Evolutionary conservation across 2,797 vertebrate genomes (phyloP), one percentile per base, ranked within the genome.

Genomic region (Potorous gilbertii): DNA sequence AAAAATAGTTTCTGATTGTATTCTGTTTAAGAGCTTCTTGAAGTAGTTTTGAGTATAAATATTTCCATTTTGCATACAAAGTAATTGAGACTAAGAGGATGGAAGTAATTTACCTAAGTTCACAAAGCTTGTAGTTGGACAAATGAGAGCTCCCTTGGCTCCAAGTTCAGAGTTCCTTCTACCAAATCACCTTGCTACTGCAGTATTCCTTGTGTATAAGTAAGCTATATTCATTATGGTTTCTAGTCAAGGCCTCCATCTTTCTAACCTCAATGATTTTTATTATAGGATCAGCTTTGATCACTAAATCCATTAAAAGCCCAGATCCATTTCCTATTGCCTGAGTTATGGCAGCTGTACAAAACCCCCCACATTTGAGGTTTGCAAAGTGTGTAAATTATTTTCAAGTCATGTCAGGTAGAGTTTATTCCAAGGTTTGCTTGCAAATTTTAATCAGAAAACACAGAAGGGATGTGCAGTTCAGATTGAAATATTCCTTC

Each of bases 371-470:
- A 98, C 97, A 90, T 93, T 46, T 14, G 40, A 97, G 96, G 94
- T 98, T 98, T 98, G 98, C 98, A 98, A 98, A 97, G 28, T 46
- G 97, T 0, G 1, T 98, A 98, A 98, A 99, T 98, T 98, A 99
- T 98, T 98, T 98, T 96, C 97, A 98, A 99, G 98, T 98, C 98
- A 92, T 97, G 98, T 99, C 99, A 98, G 98, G 97, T 98, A 98
- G 96, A 96, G 98, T 98, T 98, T 98, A 98, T 98, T 98, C 98
- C 98, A 98, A 98, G 98, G 98, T 98, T 99, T 98, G 95, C 98
- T 98, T 98, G 97, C 97, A 99, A 98, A 99, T 99, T 99, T 98
- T 99, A 99, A 99, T 99, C 98, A 99, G 98, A 98, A 98, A 99
- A 99, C 98, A 99, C 98, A 98, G 98, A 99, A 98, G 93, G 96